A percentile compares a stretch with the other conserved stretches of the same genome.
Evolutionary conservation across 2,888 invertebrate genomes (phyloP).

Genomic region (Cerceris ruficornis): DNA sequence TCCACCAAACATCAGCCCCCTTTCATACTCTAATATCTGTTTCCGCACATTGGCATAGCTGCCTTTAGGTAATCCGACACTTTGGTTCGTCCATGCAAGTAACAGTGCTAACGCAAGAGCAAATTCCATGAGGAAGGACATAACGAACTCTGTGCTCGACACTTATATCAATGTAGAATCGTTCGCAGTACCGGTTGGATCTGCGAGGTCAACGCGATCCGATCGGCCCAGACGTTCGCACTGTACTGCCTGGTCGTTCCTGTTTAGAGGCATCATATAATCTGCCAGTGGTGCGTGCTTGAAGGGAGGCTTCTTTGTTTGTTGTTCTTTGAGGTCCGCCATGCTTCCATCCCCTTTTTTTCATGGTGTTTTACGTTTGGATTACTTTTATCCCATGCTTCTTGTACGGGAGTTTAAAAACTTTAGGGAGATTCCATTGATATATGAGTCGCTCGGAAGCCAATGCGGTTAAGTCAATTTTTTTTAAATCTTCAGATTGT

Average conservation of each 20-base stretch:
- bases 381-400: too few species aligned
- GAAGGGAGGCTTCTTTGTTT: not conserved
- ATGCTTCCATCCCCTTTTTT: too few species aligned
- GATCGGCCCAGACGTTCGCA: slow-evolving; percentile 42
- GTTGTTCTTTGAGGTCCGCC: not conserved
- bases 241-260: slow-evolving; percentile 46
- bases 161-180: not conserved
- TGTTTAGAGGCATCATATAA: slow-evolving; percentile 5
- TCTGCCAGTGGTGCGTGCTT: not conserved
- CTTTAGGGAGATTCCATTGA: too few species aligned
- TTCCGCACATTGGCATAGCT: slow-evolving; percentile 77
- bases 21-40: slow-evolving; percentile 83
- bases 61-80: slow-evolving; percentile 1
- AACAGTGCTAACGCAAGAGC: not conserved
- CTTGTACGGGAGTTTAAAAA: too few species aligned
- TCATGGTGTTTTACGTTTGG: too few species aligned
- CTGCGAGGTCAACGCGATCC: slow-evolving; percentile 13
- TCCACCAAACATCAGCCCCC: slow-evolving; percentile 83
- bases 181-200: not conserved
- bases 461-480: too few species aligned
- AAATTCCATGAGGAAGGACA: slow-evolving; percentile 22
- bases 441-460: too few species aligned
- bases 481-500: too few species aligned
- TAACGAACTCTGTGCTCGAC: not conserved
- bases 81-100: not conserved